Evolutionary conservation across 2,797 vertebrate genomes (phyloP).

Genomic region (Moxostoma hubbsi): DNA sequence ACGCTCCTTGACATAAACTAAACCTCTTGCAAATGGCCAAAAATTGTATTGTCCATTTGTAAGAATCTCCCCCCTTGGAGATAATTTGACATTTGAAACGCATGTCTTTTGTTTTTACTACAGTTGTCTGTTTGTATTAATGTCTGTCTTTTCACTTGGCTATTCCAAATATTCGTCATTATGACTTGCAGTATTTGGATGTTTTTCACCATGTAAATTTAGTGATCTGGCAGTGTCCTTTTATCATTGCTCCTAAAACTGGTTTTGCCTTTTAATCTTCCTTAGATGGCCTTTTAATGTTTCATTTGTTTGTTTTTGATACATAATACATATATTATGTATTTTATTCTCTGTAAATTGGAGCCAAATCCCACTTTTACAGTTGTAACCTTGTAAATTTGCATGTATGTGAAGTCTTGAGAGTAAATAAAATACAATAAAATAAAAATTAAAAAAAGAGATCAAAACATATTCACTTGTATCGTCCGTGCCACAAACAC

Average conservation of each 20-base stretch:
- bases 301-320: constrained; percentile 60
- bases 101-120: constrained; percentile 16
- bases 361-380: constrained; percentile 54
- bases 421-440: constrained; percentile 63
- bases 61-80: constrained; percentile 5
- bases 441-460: background rate
- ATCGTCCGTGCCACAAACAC: constrained; percentile 85
- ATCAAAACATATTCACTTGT: constrained; percentile 71
- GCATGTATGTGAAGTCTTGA: constrained; percentile 78
- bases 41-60: constrained; percentile 16
- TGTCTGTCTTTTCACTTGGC: constrained; percentile 34
- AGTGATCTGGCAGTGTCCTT: constrained; percentile 42
- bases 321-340: constrained; percentile 42
- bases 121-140: constrained; percentile 34
- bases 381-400: constrained; percentile 73
- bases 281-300: constrained; percentile 62
- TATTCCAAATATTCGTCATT: constrained; percentile 33
- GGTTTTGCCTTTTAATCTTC: constrained; percentile 52
- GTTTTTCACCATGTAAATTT: constrained; percentile 44
- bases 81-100: too few species aligned
- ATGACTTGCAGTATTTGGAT: constrained; percentile 46
- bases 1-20: constrained; percentile 1
- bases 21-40: constrained; percentile 19
- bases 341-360: constrained; percentile 67
- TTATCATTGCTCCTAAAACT: constrained; percentile 55